Conservation (phyloP, 1,140 invertebrate genomes). For the Drosophila pachea region DNA sequence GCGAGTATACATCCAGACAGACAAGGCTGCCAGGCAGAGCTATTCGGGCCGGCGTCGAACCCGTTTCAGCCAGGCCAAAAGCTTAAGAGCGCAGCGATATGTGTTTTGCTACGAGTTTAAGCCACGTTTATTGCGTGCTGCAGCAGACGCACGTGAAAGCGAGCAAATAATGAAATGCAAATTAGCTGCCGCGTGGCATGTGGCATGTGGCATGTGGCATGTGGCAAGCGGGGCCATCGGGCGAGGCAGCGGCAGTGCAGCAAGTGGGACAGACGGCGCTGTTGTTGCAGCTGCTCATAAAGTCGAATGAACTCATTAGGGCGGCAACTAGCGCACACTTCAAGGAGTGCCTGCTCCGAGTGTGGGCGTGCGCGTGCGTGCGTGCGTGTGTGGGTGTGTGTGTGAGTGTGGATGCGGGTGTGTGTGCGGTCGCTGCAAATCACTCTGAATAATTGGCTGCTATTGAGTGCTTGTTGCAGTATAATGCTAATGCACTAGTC, state of each 20-base stretch:
- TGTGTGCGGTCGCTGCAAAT: slow-evolving; percentile 22
- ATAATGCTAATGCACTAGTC: slow-evolving; percentile 17
- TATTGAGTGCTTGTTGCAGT: slow-evolving; percentile 29
- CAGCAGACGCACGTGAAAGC: slow-evolving; percentile 10
- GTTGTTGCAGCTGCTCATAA: slow-evolving; percentile 22
- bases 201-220: background rate
- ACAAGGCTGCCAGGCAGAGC: no score
- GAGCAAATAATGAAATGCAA: slow-evolving; percentile 31
- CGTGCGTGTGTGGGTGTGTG: slow-evolving; percentile 11
- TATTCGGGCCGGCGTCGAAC: no score
- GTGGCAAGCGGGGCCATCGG: background rate
- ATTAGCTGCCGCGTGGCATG: slow-evolving; percentile 17
- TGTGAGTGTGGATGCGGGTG: slow-evolving; percentile 15
- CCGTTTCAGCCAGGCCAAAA: no score
- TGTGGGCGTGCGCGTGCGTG: slow-evolving; percentile 7
- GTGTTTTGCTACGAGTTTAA: background rate
- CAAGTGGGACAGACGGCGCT: background rate
- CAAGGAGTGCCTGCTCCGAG: background rate
- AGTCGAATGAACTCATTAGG: slow-evolving; percentile 28
- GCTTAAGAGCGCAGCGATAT: no score
- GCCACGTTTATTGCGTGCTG: slow-evolving; percentile 17
- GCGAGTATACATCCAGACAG: no score
- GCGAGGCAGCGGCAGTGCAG: no score
- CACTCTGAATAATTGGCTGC: slow-evolving; percentile 58
- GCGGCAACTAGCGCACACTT: background rate